Base-by-base conservation (phyloP, 2,888 invertebrate genomes). In the Cataglyphis albicans region DNA sequence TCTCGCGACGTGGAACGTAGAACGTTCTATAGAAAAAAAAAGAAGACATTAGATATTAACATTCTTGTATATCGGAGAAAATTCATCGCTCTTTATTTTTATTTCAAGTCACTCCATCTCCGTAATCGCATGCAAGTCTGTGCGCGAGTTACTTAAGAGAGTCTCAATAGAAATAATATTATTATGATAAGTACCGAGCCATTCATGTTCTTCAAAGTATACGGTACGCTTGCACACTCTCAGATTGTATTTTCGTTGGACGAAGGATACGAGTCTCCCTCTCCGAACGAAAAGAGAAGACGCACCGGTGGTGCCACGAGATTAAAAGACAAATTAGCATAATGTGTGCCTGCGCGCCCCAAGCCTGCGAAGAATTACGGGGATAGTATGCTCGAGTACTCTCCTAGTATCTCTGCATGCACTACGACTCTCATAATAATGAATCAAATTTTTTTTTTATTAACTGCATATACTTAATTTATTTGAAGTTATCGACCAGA, bases 281-380 rank as follows among this genome's bases (percentile, higher is more conserved):
- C 65, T 57, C 44, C 52, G 78, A 57, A 80, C 70, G 75, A 73
- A 57, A 65, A 81, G 86, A 74, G 76, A 84, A 83, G 84, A 84
- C 81, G 76, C 82, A 83, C 82, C 81, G 84, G 82, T 87, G 91
- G 90, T 90, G 91, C 90, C 91, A 90, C 85, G 92, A 93, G 93
- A 93, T 93, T 94, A 93, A 94, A 93, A 93, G 92, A 90, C 89
- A 92, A 93, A 94, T 94, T 93, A 93, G 93, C 93, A 93, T 93
- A 93, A 93, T 92, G 92, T 90, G 90, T 91, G 89, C 91, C 91
- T 90, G 90, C 90, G 89, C 86, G 85, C 61, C 86, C 76, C 80
- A 57, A 59, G 68, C 70, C 80, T 81, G 25, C 75, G 80, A 63
- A 76, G 81, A 83, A 78, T 82, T 84, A 81, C 78, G 76, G 81